Base-by-base conservation (phyloP, 2,888 invertebrate species). In the Archaeoteleia sp. region DNA sequence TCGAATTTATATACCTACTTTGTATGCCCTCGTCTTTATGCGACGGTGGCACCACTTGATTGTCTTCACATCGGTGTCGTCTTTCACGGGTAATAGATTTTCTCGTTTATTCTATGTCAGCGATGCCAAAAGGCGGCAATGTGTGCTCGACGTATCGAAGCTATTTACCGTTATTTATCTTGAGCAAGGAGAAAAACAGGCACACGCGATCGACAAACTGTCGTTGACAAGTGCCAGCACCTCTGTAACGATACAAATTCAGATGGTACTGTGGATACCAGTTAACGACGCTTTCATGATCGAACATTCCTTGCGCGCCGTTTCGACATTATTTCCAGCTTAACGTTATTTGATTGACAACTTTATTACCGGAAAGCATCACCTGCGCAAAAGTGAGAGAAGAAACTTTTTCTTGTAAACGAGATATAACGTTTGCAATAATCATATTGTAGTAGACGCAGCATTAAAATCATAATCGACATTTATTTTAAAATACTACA, bases 101-200 rank as follows among this genome's bases (percentile, higher is more conserved):
- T 46, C 68, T 67, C 71, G 63, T 70, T 72, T 66, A 66, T 70
- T 70, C 66, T 49, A 53, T 54, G 66, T 71, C 69, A 58, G 35
- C 62, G 67, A 58, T 67, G 72, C 68, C 65, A 67, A 69, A 67
- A 67, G 68, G 54, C 49, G 46, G 61, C 67, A 62, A 67, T 55
- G 45, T 58, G 71, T 34, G 55, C 53, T 8, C 58, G 57, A 63
- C 60, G 57, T 55, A 69, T 61, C 62, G 37, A 25, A 32, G 57
- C 62, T 53, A 63, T 68, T 70, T 63, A 57, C 67, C 40, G 71
- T 71, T 71, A 71, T 71, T 68, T 71, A 66, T 68, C 57, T 51
- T 32, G 20, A 35, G 40, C 39, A 43, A 54, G 42, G 45, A 53
- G 39, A 51, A 67, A 67, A 62, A 61, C 53, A 46, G 30, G 15